Conservation (phyloP, 2,113 vertebrate species). For the Plotosus lineatus region DNA sequence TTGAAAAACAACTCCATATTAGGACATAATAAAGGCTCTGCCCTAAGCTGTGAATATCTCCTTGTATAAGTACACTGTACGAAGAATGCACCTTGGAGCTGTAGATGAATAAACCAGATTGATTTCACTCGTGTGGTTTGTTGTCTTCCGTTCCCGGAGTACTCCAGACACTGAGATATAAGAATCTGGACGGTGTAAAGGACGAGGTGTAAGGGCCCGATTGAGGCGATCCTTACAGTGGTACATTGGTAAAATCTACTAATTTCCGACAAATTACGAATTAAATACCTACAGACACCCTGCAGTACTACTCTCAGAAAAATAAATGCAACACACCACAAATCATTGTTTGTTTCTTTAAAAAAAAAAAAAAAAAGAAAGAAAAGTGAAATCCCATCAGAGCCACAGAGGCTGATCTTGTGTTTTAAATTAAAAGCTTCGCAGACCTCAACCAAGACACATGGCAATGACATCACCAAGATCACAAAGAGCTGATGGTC, state of each 20-base stretch:
- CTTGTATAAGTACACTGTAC: no score
- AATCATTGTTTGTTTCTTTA: background rate
- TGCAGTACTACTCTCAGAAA: background rate
- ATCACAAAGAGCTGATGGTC: slow-evolving; percentile 41
- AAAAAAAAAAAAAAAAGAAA: slow-evolving; percentile 26
- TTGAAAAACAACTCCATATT: no score
- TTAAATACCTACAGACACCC: background rate
- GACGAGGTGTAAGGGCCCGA: no score
- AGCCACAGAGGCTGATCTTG: slow-evolving; percentile 13
- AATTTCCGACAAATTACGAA: background rate
- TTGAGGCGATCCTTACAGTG: no score
- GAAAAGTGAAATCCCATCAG: slow-evolving; percentile 11
- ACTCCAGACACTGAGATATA: no score
- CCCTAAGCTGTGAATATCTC: no score
- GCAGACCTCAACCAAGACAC: slow-evolving; percentile 45
- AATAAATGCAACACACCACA: slow-evolving; percentile 2
- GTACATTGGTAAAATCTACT: background rate
- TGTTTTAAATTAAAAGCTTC: slow-evolving; percentile 10
- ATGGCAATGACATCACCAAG: slow-evolving; percentile 41
- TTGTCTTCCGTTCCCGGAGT: no score
- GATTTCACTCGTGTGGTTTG: no score
- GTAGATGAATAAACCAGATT: no score
- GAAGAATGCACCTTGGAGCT: no score
- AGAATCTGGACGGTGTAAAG: no score
- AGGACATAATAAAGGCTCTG: no score